Evolutionary conservation across 2,113 vertebrate species (phyloP).

Genomic region (Chrysemys picta): DNA sequence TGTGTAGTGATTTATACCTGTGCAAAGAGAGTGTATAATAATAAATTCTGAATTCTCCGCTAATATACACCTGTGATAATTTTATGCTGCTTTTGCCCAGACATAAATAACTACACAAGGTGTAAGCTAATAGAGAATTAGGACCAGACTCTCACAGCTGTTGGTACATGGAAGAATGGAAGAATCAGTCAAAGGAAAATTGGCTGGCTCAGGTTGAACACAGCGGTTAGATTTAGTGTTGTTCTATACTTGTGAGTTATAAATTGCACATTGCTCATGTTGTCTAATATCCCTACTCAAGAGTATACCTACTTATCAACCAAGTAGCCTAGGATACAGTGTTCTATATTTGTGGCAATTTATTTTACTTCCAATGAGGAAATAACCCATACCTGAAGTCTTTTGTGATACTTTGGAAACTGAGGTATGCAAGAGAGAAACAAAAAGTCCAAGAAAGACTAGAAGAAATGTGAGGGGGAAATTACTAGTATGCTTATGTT

Average conservation of each 20-base stretch:
- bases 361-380: neutral
- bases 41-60: neutral
- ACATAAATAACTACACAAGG: neutral
- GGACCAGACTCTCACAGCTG: neutral
- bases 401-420: neutral
- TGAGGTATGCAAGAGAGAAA: neutral
- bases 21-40: neutral
- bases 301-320: neutral
- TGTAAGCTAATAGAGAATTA: rapidly evolving
- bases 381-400: neutral
- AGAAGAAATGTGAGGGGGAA: neutral
- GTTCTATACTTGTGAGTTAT: neutral
- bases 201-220: neutral
- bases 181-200: neutral
- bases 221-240: neutral
- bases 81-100: neutral
- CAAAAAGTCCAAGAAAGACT: conserved; percentile 4
- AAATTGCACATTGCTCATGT: neutral
- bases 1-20: neutral
- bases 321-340: neutral
- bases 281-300: neutral
- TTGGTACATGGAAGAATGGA: neutral
- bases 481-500: neutral
- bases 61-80: neutral
- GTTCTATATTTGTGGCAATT: neutral